Conservation (phyloP, 2,888 invertebrate species). For the Desoria tigrina region DNA sequence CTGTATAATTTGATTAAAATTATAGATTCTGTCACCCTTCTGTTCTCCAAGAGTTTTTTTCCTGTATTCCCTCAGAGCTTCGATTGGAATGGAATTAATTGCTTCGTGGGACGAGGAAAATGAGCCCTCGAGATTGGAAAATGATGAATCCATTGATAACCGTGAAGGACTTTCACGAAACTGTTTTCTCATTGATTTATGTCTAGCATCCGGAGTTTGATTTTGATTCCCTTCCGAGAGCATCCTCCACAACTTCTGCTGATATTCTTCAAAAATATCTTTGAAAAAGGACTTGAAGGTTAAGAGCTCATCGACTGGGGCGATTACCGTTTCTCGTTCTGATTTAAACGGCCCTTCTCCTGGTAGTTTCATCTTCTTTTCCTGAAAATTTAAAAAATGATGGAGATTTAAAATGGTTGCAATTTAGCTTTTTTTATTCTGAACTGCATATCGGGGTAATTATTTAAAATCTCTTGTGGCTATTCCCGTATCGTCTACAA, state of each 20-base stretch:
- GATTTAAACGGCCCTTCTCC: conserved; percentile 25
- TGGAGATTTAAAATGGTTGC: background rate
- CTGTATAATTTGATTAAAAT: too few relatives aligned
- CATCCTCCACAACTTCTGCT: conserved; percentile 19
- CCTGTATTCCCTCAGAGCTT: background rate
- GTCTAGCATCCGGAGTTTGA: background rate
- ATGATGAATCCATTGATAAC: background rate
- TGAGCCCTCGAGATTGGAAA: background rate
- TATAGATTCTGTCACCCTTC: background rate
- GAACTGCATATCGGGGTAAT: too few relatives aligned
- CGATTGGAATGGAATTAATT: background rate
- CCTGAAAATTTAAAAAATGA: conserved; percentile 19
- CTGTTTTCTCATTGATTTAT: conserved; percentile 6
- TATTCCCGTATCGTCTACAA: too few relatives aligned
- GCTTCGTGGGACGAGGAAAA: conserved; percentile 14
- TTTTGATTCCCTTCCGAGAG: conserved; percentile 1
- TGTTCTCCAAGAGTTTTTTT: background rate
- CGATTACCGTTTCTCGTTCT: conserved; percentile 34
- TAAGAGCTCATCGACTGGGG: conserved; percentile 27
- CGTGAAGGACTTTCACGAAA: conserved; percentile 7
- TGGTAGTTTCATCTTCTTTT: conserved; percentile 33
- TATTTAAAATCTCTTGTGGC: too few relatives aligned
- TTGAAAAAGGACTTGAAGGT: conserved; percentile 38
- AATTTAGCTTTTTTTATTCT: background rate
- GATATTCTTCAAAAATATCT: conserved; percentile 33